These are phyloP conservation scores for Ganaspis sp. DNA, from an alignment of 1,140 invertebrate genomes.

Conservation along the genomic window DNA sequence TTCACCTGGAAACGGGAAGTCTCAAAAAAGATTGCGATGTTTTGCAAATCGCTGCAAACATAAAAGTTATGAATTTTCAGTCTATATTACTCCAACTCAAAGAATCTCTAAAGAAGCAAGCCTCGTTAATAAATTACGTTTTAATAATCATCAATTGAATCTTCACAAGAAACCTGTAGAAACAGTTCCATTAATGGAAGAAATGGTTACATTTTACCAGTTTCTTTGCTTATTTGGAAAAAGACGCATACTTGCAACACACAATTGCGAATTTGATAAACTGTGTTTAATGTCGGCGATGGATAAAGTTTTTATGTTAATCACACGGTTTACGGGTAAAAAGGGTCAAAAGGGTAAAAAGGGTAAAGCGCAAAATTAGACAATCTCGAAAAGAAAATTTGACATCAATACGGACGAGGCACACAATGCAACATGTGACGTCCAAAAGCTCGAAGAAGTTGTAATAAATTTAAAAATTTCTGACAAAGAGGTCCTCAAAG, in stretches of 20 bases:
- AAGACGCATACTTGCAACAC: slow-evolving; percentile 38
- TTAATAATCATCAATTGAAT: slow-evolving; percentile 28
- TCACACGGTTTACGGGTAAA: background rate
- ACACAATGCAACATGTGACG: slow-evolving; percentile 39
- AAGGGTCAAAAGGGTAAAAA: slow-evolving; percentile 12
- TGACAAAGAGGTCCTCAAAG: slow-evolving; percentile 6
- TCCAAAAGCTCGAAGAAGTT: slow-evolving; percentile 36
- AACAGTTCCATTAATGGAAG: slow-evolving; percentile 35
- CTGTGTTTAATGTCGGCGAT: slow-evolving; percentile 32
- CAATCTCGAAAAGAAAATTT: slow-evolving; percentile 32
- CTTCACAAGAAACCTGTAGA: slow-evolving; percentile 17
- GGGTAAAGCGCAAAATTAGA: slow-evolving; percentile 35
- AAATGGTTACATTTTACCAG: slow-evolving; percentile 35
- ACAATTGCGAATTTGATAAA: slow-evolving; percentile 41
- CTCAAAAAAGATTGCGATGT: slow-evolving; percentile 35
- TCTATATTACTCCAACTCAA: slow-evolving; percentile 37
- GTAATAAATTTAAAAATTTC: slow-evolving; percentile 26
- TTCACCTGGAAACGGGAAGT: slow-evolving; percentile 40
- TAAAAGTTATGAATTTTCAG: too few species aligned
- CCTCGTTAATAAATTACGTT: slow-evolving; percentile 30
- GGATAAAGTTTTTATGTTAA: slow-evolving; percentile 35
- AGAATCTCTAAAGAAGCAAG: slow-evolving; percentile 39
- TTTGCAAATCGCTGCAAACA: slow-evolving; percentile 43
- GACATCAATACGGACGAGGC: slow-evolving; percentile 28
- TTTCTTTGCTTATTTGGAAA: slow-evolving; percentile 41